Conservation (phyloP, 2,113 vertebrate genomes). For the Zapornia atra region DNA sequence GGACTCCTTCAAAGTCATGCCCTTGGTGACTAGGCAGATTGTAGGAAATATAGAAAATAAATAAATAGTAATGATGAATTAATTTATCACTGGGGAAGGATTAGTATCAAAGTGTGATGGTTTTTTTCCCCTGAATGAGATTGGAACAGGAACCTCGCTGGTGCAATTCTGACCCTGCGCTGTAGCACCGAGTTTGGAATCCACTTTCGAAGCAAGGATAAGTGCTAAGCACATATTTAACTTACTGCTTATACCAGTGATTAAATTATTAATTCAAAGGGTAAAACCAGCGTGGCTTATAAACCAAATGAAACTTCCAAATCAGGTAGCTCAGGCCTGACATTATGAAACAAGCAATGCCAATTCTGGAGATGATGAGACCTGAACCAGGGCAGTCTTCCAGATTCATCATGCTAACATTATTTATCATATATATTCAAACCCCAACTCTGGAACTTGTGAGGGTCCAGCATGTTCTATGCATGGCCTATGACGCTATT, state of each 20-base stretch:
- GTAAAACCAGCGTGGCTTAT: neutral
- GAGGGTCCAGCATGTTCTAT: neutral
- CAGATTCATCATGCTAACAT: neutral
- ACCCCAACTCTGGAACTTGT: neutral
- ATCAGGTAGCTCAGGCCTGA: neutral
- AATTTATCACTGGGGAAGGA: neutral
- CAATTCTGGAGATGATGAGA: neutral
- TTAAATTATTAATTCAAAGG: constrained; percentile 9
- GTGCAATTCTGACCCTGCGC: neutral
- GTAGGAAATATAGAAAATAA: neutral
- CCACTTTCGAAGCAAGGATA: neutral
- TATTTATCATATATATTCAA: neutral
- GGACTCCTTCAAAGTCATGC: neutral
- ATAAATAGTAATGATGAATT: constrained; percentile 13
- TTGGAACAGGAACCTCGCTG: fast-evolving
- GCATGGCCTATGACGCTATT: neutral
- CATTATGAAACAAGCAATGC: neutral
- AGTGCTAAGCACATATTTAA: neutral
- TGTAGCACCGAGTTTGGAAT: neutral
- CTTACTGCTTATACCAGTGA: neutral
- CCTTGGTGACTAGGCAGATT: neutral
- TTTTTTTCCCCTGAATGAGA: neutral
- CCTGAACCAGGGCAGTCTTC: neutral
- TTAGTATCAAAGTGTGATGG: neutral
- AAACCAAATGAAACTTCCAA: neutral